Evolutionary conservation across 2,113 vertebrate species (phyloP), one percentile per base, ranked within the genome.

Genomic region (Menidia beryllina): DNA sequence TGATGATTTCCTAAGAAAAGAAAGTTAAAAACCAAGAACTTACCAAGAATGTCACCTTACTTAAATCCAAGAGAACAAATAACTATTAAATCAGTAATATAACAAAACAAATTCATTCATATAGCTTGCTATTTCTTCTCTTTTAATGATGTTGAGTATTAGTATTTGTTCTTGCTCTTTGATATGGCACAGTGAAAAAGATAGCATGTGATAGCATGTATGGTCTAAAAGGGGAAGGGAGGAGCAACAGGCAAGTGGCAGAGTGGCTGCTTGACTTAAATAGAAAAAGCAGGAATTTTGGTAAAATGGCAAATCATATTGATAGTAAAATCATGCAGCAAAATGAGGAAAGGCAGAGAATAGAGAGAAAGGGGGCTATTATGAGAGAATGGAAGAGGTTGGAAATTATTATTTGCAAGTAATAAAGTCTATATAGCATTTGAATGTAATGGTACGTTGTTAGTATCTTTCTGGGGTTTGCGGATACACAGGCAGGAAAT

Each of bases 241-340:
- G 27, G 54, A 47, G 50, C 45, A 66, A 14, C 45, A 43, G 43
- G 11, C 51, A 55, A 47, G 68, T 14, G 19, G 30, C 17, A 45
- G 36, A 34, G 39, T 30, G 19, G 34, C 20, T 30, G 56, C 47
- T 70, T 20, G 13, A 77, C 39, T 67, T 60, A 58, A 85, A 75
- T 66, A 63, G 51, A 66, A 75, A 69, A 83, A 78, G 69, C 66
- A 74, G 75, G 79, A 54, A 75, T 72, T 90, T 58, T 82, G 53
- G 57, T 67, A 13, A 36, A 49, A 80, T 71, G 66, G 51, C 61
- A 75, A 81, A 72, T 81, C 67, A 71, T 50, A 53, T 64, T 20
- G 4, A 72, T 79, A 61, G 59, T 72, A 60, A 48, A 79, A 58
- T 1, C 45, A 50, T 74, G 30, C 53, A 47, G 38, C 56, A 41